Percentiles rank a stretch among this genome's conserved stretches.
Evolutionary conservation across 1,140 invertebrate genomes (phyloP).

Genomic region (Euura lappo): DNA sequence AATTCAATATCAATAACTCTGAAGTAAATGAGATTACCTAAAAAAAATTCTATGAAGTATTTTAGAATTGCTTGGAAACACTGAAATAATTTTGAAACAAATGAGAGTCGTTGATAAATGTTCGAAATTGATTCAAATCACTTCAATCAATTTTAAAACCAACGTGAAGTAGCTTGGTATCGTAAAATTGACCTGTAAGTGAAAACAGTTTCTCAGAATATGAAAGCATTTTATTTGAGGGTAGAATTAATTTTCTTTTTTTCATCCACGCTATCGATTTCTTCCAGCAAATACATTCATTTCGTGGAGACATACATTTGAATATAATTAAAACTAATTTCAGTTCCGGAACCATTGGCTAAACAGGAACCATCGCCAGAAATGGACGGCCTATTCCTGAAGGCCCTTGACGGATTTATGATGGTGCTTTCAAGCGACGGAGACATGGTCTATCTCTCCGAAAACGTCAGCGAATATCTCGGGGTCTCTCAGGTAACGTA

Average conservation of each 20-base stretch:
- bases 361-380: slow-evolving; percentile 53
- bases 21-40: neutral
- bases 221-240: neutral
- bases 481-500: slow-evolving; percentile 83
- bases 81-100: too few species aligned
- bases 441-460: slow-evolving; percentile 89
- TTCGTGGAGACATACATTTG: neutral
- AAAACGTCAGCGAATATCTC: slow-evolving; percentile 88
- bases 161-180: too few species aligned
- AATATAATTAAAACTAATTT: slow-evolving; percentile 1
- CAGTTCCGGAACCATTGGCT: slow-evolving; percentile 48
- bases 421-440: slow-evolving; percentile 85
- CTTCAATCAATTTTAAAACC: too few species aligned
- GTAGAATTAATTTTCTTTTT: slow-evolving; percentile 14
- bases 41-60: too few species aligned
- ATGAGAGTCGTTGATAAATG: too few species aligned
- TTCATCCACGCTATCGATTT: neutral
- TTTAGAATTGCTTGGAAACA: too few species aligned
- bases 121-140: too few species aligned
- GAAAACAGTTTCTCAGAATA: too few species aligned
- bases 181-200: neutral
- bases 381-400: slow-evolving; percentile 70
- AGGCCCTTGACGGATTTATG: slow-evolving; percentile 89
- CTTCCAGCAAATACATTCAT: neutral
- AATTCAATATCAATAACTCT: too few species aligned